Base-by-base conservation (phyloP, 2,888 invertebrate species). In the Cerceris rybyensis region DNA sequence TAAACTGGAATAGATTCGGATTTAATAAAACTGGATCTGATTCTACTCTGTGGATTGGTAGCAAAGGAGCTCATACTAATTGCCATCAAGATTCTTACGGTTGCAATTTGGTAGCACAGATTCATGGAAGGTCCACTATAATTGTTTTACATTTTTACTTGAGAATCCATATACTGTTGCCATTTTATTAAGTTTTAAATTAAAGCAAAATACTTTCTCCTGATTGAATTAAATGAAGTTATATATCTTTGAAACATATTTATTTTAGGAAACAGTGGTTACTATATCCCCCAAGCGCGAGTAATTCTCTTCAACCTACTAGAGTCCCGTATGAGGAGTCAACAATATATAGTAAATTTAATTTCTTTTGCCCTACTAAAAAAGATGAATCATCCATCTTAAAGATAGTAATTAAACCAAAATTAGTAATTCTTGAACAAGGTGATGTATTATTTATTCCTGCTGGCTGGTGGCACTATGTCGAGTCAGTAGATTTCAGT, bases 401-500 rank as follows among this genome's bases (percentile, higher is more conserved):
- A 76, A 90, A 74, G 52, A 90, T 93, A 13, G 81, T 93, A 91
- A 91, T 88, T 72, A 93, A 93, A 39, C 93, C 93, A 0, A 93
- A 94, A 78, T 92, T 95, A 79, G 94, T 98, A 43, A 94, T 95
- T 68, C 92, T 99, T 64, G 93, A 95, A 59, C 96, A 98, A 9
- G 98, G 98, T 0, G 97, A 99, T 92, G 96, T 98, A 0, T 93
- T 99, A 49, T 95, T 97, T 87, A 96, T 99, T 7, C 99, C 99
- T 0, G 94, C 95, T 77, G 96, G 97, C 77, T 99, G 99, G 98
- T 99, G 99, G 99, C 99, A 99, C 93, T 98, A 96, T 93, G 99
- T 98, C 0, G 97, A 98, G 92, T 94, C 94, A 78, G 78, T 93
- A 55, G 93, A 93, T 14, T 92, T 94, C 8, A 93, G 94, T 52